phyloP scores from a whole-genome alignment of 2,797 vertebrate genomes.

The Danio choprae region DNA sequence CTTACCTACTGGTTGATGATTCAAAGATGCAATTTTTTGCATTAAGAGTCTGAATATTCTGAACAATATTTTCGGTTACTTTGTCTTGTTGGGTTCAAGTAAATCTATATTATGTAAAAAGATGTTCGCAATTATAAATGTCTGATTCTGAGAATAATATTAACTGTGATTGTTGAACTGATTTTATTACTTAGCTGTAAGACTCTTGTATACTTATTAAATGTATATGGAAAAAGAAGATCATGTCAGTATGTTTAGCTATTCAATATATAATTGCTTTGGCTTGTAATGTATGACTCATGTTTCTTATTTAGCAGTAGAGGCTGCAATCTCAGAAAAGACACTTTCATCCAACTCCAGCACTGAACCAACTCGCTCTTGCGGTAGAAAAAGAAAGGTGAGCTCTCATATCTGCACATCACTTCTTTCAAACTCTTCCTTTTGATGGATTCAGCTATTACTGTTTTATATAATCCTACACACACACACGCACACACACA shows the following conservation, averaged over 20 bases:
- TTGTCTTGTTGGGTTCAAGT: neutral
- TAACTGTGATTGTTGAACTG: neutral
- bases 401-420: neutral
- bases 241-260: neutral
- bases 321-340: neutral
- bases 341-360: neutral
- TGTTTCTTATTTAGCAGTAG: conserved; percentile 27
- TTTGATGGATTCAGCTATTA: neutral
- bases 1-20: neutral
- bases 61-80: neutral
- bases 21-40: neutral
- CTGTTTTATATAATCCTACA: too few relatives aligned
- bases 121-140: neutral
- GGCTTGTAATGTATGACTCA: neutral
- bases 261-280: neutral
- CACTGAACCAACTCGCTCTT: conserved; percentile 29
- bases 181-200: neutral
- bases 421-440: neutral
- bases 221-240: neutral
- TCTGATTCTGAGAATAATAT: neutral
- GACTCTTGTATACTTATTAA: conserved; percentile 28
- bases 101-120: neutral
- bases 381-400: conserved; percentile 71
- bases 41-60: neutral
- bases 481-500: too few relatives aligned